These are phyloP conservation scores for Ceratina calcarata DNA, from an alignment of 1,140 invertebrate species.

Conservation along the genomic window DNA sequence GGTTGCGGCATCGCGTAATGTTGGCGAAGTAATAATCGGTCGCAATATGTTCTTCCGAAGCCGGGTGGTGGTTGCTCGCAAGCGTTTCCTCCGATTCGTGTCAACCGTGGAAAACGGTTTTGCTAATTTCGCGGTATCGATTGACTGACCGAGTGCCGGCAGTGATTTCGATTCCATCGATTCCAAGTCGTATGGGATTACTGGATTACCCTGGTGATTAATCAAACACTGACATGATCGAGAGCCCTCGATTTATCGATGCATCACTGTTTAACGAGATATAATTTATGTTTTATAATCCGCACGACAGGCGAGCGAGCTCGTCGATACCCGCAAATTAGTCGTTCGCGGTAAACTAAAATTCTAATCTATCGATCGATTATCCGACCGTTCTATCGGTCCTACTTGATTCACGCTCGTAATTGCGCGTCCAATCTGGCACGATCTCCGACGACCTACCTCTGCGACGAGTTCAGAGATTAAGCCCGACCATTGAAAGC, in stretches of 20 bases:
- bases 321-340: slow-evolving; percentile 8
- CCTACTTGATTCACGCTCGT: background rate
- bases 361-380: slow-evolving; percentile 45
- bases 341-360: slow-evolving; percentile 50
- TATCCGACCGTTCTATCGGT: slow-evolving; percentile 7
- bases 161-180: slow-evolving; percentile 69
- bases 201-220: slow-evolving; percentile 58
- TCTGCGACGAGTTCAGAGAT: no score
- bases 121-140: slow-evolving; percentile 74
- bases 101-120: slow-evolving; percentile 57
- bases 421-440: background rate
- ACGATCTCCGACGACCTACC: no score
- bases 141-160: slow-evolving; percentile 69
- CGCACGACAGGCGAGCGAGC: background rate
- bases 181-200: slow-evolving; percentile 42
- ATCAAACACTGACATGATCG: background rate
- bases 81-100: slow-evolving; percentile 10
- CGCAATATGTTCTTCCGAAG: background rate
- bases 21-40: slow-evolving; percentile 8
- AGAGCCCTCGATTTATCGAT: background rate
- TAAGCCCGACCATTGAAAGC: no score
- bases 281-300: background rate
- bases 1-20: slow-evolving; percentile 29
- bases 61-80: background rate
- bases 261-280: background rate